Evolutionary conservation across 2,888 invertebrate genomes (phyloP).

Genomic region (Dermolepida albohirtum): DNA sequence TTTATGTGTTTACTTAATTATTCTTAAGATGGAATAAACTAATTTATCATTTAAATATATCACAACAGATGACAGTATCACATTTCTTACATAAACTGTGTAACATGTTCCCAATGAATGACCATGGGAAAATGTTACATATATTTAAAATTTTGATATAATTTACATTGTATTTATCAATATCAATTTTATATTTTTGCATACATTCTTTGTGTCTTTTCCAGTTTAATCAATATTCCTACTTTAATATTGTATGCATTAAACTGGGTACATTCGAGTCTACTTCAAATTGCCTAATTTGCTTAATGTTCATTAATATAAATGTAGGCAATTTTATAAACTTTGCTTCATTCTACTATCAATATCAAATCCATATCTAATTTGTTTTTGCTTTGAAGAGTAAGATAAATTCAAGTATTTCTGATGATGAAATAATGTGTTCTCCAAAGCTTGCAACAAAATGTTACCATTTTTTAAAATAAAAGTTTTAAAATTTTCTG

Average conservation of each 20-base stretch:
- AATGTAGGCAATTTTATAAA: slow-evolving; percentile 18
- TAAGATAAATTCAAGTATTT: slow-evolving; percentile 6
- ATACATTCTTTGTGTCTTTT: neutral
- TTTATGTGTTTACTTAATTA: slow-evolving; percentile 17
- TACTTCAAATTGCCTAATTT: slow-evolving; percentile 25
- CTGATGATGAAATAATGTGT: slow-evolving; percentile 8
- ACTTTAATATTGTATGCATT: slow-evolving; percentile 18
- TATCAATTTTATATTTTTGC: neutral
- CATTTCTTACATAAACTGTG: neutral
- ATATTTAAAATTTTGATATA: neutral
- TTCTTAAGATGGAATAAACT: neutral
- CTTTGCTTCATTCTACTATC: neutral
- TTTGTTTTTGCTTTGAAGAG: neutral
- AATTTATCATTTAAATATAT: neutral
- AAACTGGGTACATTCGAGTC: slow-evolving; percentile 15
- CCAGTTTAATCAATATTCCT: slow-evolving; percentile 29
- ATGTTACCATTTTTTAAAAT: slow-evolving; percentile 27
- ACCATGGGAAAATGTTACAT: neutral
- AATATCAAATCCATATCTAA: neutral
- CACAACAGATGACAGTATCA: neutral
- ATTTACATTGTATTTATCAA: neutral
- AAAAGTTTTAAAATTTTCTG: slow-evolving; percentile 13
- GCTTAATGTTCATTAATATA: slow-evolving; percentile 24
- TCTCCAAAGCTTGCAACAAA: slow-evolving; percentile 30
- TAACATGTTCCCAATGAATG: neutral